Percentiles rank a stretch among this genome's conserved stretches.
Conservation (phyloP, 2,888 invertebrate species). For the Conus canariensis region DNA sequence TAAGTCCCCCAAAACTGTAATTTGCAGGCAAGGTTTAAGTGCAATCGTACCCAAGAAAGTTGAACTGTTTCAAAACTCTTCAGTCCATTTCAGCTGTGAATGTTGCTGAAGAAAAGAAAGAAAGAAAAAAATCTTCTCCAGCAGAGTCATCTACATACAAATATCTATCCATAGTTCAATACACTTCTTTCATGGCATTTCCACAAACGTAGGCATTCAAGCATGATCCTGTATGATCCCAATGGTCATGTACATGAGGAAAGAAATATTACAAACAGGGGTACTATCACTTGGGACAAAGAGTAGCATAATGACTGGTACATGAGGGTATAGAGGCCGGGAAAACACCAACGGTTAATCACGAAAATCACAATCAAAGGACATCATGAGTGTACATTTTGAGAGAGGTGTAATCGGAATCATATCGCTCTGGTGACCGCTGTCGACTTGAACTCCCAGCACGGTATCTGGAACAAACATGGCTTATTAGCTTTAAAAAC, state of each 20-base stretch:
- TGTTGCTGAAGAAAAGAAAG: too few relatives aligned
- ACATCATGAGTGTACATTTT: conserved; percentile 61
- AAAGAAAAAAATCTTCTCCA: background rate
- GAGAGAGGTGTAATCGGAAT: conserved; percentile 58
- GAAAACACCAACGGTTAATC: background rate
- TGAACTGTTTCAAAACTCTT: too few relatives aligned
- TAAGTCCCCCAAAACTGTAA: too few relatives aligned
- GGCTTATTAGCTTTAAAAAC: background rate
- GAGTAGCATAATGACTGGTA: background rate
- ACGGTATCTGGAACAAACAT: conserved; percentile 11
- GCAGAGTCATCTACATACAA: background rate
- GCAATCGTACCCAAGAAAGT: too few relatives aligned
- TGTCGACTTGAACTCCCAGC: conserved; percentile 42
- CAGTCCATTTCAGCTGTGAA: too few relatives aligned
- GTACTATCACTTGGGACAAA: background rate
- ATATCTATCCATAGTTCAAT: background rate
- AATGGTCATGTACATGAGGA: background rate
- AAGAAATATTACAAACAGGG: conserved; percentile 4
- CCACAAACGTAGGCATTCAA: background rate
- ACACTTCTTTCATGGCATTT: background rate
- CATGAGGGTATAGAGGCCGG: background rate
- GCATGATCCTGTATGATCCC: background rate
- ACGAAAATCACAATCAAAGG: conserved; percentile 52
- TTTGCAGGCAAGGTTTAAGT: too few relatives aligned
- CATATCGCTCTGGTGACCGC: conserved; percentile 63